phyloP scores from a whole-genome alignment of 1,140 invertebrate genomes.

The Drosophila carrolli region DNA sequence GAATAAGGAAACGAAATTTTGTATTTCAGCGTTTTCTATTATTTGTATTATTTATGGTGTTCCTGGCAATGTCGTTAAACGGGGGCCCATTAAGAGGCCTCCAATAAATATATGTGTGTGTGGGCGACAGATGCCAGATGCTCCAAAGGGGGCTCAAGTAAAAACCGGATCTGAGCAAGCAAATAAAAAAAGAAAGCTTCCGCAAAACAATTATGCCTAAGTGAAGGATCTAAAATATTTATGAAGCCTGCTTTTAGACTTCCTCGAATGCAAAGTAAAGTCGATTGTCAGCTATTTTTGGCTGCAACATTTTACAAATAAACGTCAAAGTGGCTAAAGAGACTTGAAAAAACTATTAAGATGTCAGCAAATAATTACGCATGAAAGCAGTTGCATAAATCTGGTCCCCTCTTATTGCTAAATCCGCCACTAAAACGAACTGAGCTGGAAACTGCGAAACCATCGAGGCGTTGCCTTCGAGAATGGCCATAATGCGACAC shows the following conservation, averaged over 20 bases:
- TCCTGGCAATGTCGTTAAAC: constrained; percentile 71
- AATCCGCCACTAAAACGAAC: constrained; percentile 77
- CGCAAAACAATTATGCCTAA: constrained; percentile 76
- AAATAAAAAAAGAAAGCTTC: constrained; percentile 34
- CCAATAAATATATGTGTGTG: constrained; percentile 23
- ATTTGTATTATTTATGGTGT: constrained; percentile 79
- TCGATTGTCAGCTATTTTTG: constrained; percentile 28
- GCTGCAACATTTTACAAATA: constrained; percentile 35
- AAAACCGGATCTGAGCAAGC: constrained; percentile 16
- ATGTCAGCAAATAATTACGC: constrained; percentile 82
- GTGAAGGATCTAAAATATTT: constrained; percentile 71
- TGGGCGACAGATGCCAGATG: constrained; percentile 69
- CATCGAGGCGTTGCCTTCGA: constrained; percentile 57
- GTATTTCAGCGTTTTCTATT: constrained; percentile 68
- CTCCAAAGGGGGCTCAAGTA: constrained; percentile 8
- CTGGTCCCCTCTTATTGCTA: constrained; percentile 63
- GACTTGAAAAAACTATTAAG: constrained; percentile 76
- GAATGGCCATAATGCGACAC: constrained; percentile 79
- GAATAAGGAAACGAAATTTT: constrained; percentile 60
- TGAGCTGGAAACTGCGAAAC: constrained; percentile 50
- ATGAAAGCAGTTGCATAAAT: constrained; percentile 74
- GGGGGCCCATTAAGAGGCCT: constrained; percentile 63
- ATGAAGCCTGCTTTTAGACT: constrained; percentile 37
- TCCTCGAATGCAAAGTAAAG: constrained; percentile 17
- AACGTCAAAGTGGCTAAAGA: constrained; percentile 38